Evolutionary conservation across 2,888 invertebrate genomes (phyloP).

Genomic region (Salpingus planirostris): DNA sequence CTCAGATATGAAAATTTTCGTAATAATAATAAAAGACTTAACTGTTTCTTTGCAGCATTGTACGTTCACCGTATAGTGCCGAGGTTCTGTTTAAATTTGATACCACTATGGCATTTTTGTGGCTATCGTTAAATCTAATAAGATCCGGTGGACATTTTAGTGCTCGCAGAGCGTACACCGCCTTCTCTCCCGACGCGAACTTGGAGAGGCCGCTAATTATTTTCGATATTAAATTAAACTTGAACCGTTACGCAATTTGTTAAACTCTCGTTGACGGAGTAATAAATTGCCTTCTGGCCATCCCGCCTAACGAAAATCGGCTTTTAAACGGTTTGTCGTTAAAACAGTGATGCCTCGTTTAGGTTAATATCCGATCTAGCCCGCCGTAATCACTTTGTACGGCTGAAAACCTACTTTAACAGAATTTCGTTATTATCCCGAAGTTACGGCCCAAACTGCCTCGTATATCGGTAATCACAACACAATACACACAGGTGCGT

Average conservation of each 20-base stretch:
- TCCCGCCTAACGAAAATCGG: not conserved
- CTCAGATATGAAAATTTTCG: no score
- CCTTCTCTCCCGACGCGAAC: not conserved
- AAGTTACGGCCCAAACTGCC: no score
- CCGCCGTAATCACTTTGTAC: not conserved
- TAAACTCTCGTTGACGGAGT: not conserved
- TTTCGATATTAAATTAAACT: not conserved
- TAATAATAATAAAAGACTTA: no score
- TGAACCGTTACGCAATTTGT: not conserved
- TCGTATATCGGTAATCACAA: no score
- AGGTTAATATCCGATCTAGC: not conserved
- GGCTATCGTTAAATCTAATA: conserved; percentile 1
- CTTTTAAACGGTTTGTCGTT: not conserved
- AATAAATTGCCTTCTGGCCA: not conserved
- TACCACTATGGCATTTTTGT: conserved; percentile 1
- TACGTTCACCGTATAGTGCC: no score
- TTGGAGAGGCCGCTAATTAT: not conserved
- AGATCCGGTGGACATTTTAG: not conserved
- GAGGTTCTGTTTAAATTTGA: conserved; percentile 6
- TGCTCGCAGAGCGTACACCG: not conserved
- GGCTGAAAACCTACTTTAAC: not conserved
- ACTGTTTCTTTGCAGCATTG: no score
- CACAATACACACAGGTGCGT: no score
- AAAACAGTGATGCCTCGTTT: not conserved
- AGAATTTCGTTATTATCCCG: no score